Evolutionary conservation across 1,140 invertebrate genomes (phyloP).

Genomic region (Euschistus heros): DNA sequence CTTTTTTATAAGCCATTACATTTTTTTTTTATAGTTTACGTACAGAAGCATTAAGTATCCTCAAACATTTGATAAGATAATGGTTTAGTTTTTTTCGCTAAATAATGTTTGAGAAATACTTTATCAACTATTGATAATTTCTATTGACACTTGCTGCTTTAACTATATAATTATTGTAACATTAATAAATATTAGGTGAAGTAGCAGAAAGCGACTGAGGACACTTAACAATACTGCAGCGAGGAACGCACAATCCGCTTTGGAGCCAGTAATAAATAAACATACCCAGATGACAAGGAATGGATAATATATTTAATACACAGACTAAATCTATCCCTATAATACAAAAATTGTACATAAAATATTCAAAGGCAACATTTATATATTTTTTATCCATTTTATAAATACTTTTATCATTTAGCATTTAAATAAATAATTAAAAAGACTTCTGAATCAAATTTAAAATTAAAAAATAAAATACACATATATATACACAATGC

Average conservation of each 20-base stretch:
- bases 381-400: slow-evolving; percentile 12
- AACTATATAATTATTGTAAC: too few species aligned
- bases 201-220: not conserved
- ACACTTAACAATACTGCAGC: not conserved
- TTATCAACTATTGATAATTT: too few species aligned
- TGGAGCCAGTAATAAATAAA: not conserved
- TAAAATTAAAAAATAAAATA: not conserved
- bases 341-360: slow-evolving; percentile 26
- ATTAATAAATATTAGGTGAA: not conserved
- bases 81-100: too few species aligned
- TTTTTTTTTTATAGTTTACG: too few species aligned
- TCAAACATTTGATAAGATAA: too few species aligned
- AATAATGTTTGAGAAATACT: too few species aligned
- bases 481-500: slow-evolving; percentile 12
- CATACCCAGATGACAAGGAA: not conserved
- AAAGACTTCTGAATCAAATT: not conserved
- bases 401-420: slow-evolving; percentile 4
- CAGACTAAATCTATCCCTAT: slow-evolving; percentile 19
- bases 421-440: slow-evolving; percentile 13
- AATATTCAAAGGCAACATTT: slow-evolving; percentile 22
- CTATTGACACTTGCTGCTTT: too few species aligned
- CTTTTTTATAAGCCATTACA: not conserved
- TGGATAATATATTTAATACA: slow-evolving; percentile 6
- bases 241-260: not conserved
- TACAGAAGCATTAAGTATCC: too few species aligned